A percentile compares a stretch with the other conserved stretches of the same genome.
phyloP scores from a whole-genome alignment of 2,797 vertebrate species.

The Scleropages formosus region DNA sequence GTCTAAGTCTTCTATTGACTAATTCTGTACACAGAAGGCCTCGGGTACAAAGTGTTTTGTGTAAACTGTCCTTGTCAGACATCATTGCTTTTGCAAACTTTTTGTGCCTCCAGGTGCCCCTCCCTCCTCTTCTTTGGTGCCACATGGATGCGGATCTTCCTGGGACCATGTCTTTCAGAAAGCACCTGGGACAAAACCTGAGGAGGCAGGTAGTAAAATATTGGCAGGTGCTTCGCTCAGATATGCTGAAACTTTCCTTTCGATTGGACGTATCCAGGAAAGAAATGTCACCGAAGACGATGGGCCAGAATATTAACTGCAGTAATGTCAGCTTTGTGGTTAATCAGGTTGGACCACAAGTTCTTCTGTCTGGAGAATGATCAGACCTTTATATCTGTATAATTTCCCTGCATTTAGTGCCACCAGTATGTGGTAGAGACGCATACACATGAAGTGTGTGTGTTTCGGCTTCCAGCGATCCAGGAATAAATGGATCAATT shows the following conservation, averaged over 20 bases:
- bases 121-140: neutral
- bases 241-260: too few species aligned
- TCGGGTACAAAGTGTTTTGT: neutral
- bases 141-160: neutral
- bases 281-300: too few species aligned
- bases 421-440: neutral
- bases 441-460: neutral
- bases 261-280: too few species aligned
- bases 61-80: neutral
- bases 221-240: neutral
- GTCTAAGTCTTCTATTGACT: neutral
- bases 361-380: neutral
- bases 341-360: neutral
- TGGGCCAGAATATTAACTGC: too few species aligned
- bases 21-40: neutral
- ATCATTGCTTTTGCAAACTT: slow-evolving; percentile 5
- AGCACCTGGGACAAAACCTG: neutral
- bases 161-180: neutral
- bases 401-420: neutral
- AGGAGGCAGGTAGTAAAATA: neutral
- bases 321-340: neutral
- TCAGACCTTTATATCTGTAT: neutral
- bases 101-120: neutral
- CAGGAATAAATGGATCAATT: neutral
- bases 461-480: neutral